Evolutionary conservation across 2,113 vertebrate genomes (phyloP).

Genomic region (Poeciliopsis retropinna): DNA sequence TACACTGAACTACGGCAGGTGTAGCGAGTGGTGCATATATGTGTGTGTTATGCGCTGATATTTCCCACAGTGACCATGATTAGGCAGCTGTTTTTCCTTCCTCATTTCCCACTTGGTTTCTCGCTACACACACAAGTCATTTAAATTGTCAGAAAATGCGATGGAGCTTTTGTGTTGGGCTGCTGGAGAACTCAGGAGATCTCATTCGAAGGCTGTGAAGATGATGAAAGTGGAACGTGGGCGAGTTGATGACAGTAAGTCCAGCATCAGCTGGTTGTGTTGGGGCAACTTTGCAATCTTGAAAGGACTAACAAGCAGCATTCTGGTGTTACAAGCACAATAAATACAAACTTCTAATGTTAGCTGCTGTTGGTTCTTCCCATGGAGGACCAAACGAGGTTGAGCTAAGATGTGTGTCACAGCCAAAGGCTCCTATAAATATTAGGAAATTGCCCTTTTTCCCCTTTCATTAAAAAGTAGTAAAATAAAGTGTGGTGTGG

Average conservation of each 20-base stretch:
- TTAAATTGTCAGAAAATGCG: background rate
- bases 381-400: constrained; percentile 9
- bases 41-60: constrained; percentile 21
- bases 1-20: constrained; percentile 46
- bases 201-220: constrained; percentile 21
- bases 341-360: constrained; percentile 11
- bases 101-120: background rate
- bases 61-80: constrained; percentile 39
- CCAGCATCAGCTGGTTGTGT: constrained; percentile 18
- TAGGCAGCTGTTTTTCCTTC: constrained; percentile 31
- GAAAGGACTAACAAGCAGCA: constrained; percentile 27
- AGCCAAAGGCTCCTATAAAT: constrained; percentile 32
- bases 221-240: constrained; percentile 22
- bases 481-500: constrained; percentile 7
- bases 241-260: constrained; percentile 34
- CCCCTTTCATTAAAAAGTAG: constrained; percentile 9
- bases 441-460: constrained; percentile 16
- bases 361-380: constrained; percentile 23
- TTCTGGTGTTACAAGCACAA: background rate
- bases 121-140: background rate
- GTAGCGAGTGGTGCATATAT: constrained; percentile 23
- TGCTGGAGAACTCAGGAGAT: background rate
- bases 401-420: constrained; percentile 1
- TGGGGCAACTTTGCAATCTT: constrained; percentile 3
- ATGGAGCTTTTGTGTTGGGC: background rate